Evolutionary conservation across 1,140 invertebrate species (phyloP).

Genomic region (Bactericera cockerelli): DNA sequence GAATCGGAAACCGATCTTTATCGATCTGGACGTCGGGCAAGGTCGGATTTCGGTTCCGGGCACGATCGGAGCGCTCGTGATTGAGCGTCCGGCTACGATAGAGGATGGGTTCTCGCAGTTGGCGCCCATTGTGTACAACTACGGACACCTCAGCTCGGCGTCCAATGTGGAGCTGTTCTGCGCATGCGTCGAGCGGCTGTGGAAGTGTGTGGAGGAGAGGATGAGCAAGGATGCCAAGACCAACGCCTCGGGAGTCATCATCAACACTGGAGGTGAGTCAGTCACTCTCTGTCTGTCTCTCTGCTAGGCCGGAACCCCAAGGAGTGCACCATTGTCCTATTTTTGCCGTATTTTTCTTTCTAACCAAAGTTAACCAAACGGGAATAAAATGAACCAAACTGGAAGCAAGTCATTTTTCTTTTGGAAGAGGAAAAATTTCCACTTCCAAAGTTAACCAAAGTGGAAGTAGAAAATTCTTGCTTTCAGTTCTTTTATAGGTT

Average conservation of each 20-base stretch:
- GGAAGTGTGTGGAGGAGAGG: not conserved
- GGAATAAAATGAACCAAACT: too few relatives aligned
- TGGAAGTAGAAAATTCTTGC: too few relatives aligned
- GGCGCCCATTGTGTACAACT: slow-evolving; percentile 86
- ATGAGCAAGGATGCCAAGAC: slow-evolving; percentile 1
- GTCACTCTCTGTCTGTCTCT: too few relatives aligned
- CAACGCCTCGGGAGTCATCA: slow-evolving; percentile 59
- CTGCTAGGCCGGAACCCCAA: too few relatives aligned
- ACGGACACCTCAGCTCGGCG: slow-evolving; percentile 66
- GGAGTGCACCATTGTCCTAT: too few relatives aligned
- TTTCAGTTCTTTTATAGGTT: too few relatives aligned
- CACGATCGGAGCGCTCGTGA: slow-evolving; percentile 72
- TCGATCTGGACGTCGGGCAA: slow-evolving; percentile 94
- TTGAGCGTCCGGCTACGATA: slow-evolving; percentile 78
- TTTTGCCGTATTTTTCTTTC: too few relatives aligned
- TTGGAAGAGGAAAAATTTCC: too few relatives aligned
- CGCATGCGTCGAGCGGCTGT: not conserved
- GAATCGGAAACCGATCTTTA: slow-evolving; percentile 61
- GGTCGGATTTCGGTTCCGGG: slow-evolving; percentile 84
- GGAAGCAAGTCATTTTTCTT: too few relatives aligned
- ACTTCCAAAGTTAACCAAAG: too few relatives aligned
- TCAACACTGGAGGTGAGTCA: slow-evolving; percentile 97
- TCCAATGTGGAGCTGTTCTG: slow-evolving; percentile 37
- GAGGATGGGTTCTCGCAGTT: slow-evolving; percentile 86
- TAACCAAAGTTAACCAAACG: too few relatives aligned